Percentiles rank a stretch among this genome's conserved stretches.
phyloP scores from a whole-genome alignment of 2,888 invertebrate genomes.

The Drosophila borborema region DNA sequence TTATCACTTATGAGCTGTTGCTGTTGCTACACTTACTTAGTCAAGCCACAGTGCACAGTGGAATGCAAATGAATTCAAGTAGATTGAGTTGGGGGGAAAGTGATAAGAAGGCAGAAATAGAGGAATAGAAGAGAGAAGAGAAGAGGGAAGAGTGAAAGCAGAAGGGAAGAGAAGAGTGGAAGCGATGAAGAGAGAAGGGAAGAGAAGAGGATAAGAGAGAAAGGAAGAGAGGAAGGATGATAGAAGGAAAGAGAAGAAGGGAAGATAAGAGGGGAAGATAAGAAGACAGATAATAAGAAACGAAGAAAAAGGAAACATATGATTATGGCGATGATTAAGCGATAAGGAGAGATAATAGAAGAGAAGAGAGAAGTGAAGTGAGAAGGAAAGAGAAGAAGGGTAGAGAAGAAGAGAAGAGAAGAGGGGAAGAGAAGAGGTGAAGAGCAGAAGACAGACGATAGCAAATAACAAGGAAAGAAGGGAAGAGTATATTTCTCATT shows the following conservation, averaged over 20 bases:
- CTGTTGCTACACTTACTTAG: conserved; percentile 44
- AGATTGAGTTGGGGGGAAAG: not conserved
- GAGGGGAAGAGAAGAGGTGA: not conserved
- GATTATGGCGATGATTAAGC: no score
- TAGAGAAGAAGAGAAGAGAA: not conserved
- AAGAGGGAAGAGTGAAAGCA: not conserved
- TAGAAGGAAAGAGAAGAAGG: not conserved
- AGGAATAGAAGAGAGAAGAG: not conserved
- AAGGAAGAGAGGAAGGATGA: no score
- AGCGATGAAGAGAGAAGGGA: not conserved
- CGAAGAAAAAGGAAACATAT: no score
- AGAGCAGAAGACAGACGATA: not conserved
- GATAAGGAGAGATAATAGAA: not conserved
- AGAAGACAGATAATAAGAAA: no score
- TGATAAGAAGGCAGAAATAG: not conserved
- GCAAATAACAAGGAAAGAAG: no score
- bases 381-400: not conserved
- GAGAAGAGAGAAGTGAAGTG: not conserved
- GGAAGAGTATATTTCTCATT: no score
- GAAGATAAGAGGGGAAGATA: not conserved
- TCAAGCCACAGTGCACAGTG: conserved; percentile 41
- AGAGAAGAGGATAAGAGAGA: not conserved
- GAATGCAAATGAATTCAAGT: conserved; percentile 1
- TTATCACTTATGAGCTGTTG: conserved; percentile 66
- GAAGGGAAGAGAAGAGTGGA: not conserved